Conservation (phyloP, 2,113 vertebrate species). For the Mus pahari region DNA sequence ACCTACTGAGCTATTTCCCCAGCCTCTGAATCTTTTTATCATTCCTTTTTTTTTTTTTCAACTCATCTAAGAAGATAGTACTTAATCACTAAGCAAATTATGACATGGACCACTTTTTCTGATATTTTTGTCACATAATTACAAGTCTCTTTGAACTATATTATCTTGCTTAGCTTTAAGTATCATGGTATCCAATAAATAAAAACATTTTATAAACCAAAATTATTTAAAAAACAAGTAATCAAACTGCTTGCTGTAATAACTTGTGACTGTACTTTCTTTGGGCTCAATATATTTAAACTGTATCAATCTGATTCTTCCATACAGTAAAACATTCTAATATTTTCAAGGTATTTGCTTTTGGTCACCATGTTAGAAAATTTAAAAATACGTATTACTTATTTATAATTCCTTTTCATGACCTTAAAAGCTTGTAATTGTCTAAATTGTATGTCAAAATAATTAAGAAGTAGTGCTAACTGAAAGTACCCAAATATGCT, state of each 20-base stretch:
- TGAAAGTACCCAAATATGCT: neutral
- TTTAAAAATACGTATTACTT: neutral
- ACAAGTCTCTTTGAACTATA: neutral
- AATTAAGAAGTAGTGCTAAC: neutral
- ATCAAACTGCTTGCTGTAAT: neutral
- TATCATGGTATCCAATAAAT: neutral
- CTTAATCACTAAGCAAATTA: neutral
- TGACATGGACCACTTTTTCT: neutral
- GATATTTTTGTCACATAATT: neutral
- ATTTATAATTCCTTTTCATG: neutral
- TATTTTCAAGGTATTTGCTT: neutral
- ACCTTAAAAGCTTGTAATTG: neutral
- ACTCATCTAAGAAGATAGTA: neutral
- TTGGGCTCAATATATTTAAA: neutral
- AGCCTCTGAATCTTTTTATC: neutral
- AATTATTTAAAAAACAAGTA: neutral
- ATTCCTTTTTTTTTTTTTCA: neutral
- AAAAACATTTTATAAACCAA: neutral
- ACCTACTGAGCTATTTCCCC: neutral
- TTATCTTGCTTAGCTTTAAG: neutral
- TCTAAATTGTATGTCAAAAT: conserved; percentile 41
- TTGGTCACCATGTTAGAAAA: neutral
- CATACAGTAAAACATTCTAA: neutral
- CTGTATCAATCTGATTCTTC: neutral
- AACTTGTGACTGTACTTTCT: neutral